Conservation (phyloP, 2,888 invertebrate species). For the Nemapogon koenigi region DNA sequence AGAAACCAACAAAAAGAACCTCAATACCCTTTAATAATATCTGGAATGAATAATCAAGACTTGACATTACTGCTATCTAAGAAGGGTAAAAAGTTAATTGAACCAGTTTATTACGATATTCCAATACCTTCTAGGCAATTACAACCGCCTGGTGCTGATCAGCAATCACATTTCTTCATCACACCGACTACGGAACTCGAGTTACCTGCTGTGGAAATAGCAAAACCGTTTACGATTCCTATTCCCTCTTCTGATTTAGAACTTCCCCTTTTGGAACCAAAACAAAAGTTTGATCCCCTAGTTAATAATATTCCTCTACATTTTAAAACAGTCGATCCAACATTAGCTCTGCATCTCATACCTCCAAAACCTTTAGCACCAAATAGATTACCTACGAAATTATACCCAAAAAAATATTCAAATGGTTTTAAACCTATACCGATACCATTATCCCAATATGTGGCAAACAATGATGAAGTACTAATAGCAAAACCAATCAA, state of each 20-base stretch:
- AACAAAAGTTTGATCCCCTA: slow-evolving; percentile 24
- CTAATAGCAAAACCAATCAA: slow-evolving; percentile 50
- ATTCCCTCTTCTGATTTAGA: slow-evolving; percentile 49
- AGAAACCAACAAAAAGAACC: background rate
- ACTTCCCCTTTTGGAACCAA: slow-evolving; percentile 37
- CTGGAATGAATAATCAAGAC: background rate
- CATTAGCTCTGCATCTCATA: slow-evolving; percentile 30
- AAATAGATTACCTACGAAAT: slow-evolving; percentile 52
- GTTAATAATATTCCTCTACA: slow-evolving; percentile 16
- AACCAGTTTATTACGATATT: slow-evolving; percentile 12
- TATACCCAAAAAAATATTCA: slow-evolving; percentile 66
- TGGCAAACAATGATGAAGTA: slow-evolving; percentile 30
- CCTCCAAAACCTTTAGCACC: slow-evolving; percentile 33
- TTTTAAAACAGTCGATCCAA: slow-evolving; percentile 32
- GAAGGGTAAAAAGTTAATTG: background rate
- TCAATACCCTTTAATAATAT: background rate
- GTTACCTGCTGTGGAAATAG: slow-evolving; percentile 6
- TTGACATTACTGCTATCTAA: background rate
- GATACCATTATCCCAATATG: slow-evolving; percentile 42
- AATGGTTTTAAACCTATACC: slow-evolving; percentile 51
- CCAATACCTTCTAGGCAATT: slow-evolving; percentile 35
- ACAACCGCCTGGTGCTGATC: slow-evolving; percentile 31
- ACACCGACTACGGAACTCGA: slow-evolving; percentile 4
- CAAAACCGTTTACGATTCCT: slow-evolving; percentile 31
- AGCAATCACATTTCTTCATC: background rate